Conservation (phyloP, 2,888 invertebrate genomes). For the Hypomecis atomaria region DNA sequence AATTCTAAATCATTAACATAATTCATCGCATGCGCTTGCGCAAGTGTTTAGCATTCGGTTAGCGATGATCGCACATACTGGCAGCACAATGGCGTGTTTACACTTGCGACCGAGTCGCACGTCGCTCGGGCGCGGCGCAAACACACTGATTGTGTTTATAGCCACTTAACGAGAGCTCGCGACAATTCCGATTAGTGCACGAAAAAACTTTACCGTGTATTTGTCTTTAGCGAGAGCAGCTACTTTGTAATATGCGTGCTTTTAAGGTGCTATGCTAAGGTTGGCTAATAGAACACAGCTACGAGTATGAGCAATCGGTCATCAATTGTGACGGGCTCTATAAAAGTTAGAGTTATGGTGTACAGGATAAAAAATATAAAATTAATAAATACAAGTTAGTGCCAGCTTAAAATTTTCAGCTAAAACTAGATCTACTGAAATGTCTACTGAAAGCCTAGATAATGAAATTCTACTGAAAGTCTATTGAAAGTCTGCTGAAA, state of each 20-base stretch:
- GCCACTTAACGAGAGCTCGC: conserved; percentile 80
- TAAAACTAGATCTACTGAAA: too few relatives aligned
- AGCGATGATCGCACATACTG: conserved; percentile 66
- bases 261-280: conserved; percentile 19
- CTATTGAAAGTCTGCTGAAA: too few relatives aligned
- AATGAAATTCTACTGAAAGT: too few relatives aligned
- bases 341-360: too few relatives aligned
- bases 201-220: conserved; percentile 74
- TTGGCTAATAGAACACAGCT: neutral
- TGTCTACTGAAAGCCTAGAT: too few relatives aligned
- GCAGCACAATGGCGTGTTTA: conserved; percentile 67
- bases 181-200: conserved; percentile 81
- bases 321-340: too few relatives aligned
- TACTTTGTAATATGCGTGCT: conserved; percentile 68
- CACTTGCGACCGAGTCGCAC: conserved; percentile 60
- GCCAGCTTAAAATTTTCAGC: too few relatives aligned
- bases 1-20: conserved; percentile 40
- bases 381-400: too few relatives aligned
- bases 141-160: conserved; percentile 82
- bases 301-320: too few relatives aligned
- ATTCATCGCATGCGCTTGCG: conserved; percentile 61
- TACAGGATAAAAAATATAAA: too few relatives aligned
- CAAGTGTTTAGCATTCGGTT: conserved; percentile 75
- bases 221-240: conserved; percentile 72
- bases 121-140: conserved; percentile 75